Conservation (phyloP, 2,888 invertebrate genomes). For the Drosophila anceps region DNA sequence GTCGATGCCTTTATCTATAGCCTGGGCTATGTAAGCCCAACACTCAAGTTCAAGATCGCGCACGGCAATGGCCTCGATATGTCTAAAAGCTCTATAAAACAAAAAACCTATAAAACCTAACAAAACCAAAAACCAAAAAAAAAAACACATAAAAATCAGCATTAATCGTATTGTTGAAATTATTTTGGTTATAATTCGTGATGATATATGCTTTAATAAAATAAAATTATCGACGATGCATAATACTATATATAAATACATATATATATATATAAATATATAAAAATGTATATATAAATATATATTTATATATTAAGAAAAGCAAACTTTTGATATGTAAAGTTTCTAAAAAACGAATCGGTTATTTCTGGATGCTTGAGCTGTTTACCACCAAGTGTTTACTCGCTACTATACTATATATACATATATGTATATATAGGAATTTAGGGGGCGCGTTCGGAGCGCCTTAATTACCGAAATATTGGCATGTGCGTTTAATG, state of each 20-base stretch:
- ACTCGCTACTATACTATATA: too few relatives aligned
- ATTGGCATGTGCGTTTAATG: conserved; percentile 37
- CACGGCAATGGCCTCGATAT: not conserved
- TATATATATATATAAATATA: not conserved
- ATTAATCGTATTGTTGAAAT: conserved; percentile 23
- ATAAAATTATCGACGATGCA: conserved; percentile 44
- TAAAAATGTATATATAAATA: not conserved
- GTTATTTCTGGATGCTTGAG: conserved; percentile 2
- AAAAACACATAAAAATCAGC: conserved; percentile 24
- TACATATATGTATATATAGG: conserved; percentile 13
- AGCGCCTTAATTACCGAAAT: conserved; percentile 8
- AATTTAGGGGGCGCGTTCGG: conserved; percentile 35
- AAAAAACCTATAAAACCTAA: conserved; percentile 4
- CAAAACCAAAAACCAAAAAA: conserved; percentile 5
- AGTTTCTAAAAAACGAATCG: conserved; percentile 1
- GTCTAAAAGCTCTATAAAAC: conserved; percentile 17
- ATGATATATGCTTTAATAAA: conserved; percentile 74
- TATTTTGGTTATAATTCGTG: conserved; percentile 52
- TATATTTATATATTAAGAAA: not conserved
- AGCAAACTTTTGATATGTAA: not conserved
- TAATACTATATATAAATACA: not conserved
- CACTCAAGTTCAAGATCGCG: conserved; percentile 73
- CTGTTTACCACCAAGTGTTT: conserved; percentile 27
- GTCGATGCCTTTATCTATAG: conserved; percentile 26
- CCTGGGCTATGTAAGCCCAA: conserved; percentile 51